These are phyloP conservation scores for Drosophila lini DNA, from an alignment of 1,140 invertebrate species.

Conservation along the genomic window DNA sequence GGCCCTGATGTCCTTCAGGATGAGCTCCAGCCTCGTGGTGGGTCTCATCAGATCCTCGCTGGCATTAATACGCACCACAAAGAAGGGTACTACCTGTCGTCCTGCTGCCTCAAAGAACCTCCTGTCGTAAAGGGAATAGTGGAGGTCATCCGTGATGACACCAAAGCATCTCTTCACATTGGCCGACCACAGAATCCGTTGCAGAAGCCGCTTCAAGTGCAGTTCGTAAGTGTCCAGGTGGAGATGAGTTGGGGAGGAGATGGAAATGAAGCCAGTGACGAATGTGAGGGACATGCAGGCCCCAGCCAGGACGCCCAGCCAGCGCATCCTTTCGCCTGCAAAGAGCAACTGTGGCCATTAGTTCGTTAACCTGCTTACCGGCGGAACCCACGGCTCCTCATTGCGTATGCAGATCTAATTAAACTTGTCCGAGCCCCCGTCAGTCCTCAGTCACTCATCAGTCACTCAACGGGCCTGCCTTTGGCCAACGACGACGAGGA, in stretches of 20 bases:
- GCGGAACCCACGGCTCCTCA: conserved; percentile 24
- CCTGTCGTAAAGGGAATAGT: conserved; percentile 58
- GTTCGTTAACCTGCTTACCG: conserved; percentile 52
- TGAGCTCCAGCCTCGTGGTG: conserved; percentile 85
- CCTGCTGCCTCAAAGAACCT: conserved; percentile 50
- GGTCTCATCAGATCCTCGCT: conserved; percentile 88
- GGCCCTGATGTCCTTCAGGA: conserved; percentile 86
- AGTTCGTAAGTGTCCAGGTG: conserved; percentile 34
- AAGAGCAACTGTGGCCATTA: conserved; percentile 20
- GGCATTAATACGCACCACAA: conserved; percentile 81
- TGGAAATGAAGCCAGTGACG: not conserved
- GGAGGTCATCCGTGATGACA: conserved; percentile 71
- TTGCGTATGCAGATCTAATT: conserved; percentile 78
- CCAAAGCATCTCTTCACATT: conserved; percentile 66
- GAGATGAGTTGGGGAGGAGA: no score
- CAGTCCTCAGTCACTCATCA: conserved; percentile 32
- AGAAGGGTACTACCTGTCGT: conserved; percentile 32
- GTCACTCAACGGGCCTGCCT: not conserved
- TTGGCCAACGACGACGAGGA: conserved; percentile 8
- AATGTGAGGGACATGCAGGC: conserved; percentile 4
- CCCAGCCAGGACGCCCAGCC: conserved; percentile 14
- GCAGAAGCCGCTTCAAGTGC: conserved; percentile 47
- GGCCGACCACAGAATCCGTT: conserved; percentile 45
- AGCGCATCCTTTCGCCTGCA: conserved; percentile 46
- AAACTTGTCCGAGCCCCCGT: conserved; percentile 60